phyloP scores from a whole-genome alignment of 2,888 invertebrate genomes.

The Leptopterna dolabrata region DNA sequence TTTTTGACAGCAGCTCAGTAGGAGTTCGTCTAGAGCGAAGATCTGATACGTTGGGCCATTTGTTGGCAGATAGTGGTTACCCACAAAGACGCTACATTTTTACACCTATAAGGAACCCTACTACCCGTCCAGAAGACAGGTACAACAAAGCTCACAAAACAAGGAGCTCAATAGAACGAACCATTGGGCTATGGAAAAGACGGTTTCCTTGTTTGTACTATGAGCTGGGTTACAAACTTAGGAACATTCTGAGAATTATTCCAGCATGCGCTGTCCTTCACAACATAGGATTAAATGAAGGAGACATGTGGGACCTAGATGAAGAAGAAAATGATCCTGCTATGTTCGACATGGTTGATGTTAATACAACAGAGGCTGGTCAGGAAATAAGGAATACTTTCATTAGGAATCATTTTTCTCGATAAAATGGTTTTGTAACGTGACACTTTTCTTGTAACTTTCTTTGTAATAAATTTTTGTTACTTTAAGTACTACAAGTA shows the following conservation, averaged over 20 bases:
- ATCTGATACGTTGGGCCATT: not conserved
- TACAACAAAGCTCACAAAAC: not conserved
- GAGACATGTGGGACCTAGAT: not conserved
- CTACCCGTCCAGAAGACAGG: not conserved
- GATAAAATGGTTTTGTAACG: too few relatives aligned
- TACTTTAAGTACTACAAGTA: too few relatives aligned
- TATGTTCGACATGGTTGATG: too few relatives aligned
- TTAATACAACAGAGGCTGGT: too few relatives aligned
- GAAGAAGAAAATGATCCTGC: too few relatives aligned
- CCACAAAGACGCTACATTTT: not conserved
- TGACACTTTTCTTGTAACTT: too few relatives aligned
- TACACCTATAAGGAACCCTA: not conserved
- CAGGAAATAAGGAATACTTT: too few relatives aligned
- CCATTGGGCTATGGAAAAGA: constrained; percentile 11
- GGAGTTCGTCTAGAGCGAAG: not conserved
- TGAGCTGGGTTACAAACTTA: not conserved
- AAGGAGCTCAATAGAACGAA: not conserved
- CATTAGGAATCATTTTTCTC: too few relatives aligned
- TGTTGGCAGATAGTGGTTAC: not conserved
- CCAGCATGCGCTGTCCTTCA: not conserved
- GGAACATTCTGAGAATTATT: not conserved
- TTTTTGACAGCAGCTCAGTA: not conserved
- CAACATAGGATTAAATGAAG: not conserved
- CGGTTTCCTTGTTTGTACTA: constrained; percentile 4
- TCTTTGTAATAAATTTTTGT: too few relatives aligned